Evolutionary conservation across 2,888 invertebrate species (phyloP), one percentile per base, ranked within the genome.

Genomic region (Xestoiulus laeticollis): DNA sequence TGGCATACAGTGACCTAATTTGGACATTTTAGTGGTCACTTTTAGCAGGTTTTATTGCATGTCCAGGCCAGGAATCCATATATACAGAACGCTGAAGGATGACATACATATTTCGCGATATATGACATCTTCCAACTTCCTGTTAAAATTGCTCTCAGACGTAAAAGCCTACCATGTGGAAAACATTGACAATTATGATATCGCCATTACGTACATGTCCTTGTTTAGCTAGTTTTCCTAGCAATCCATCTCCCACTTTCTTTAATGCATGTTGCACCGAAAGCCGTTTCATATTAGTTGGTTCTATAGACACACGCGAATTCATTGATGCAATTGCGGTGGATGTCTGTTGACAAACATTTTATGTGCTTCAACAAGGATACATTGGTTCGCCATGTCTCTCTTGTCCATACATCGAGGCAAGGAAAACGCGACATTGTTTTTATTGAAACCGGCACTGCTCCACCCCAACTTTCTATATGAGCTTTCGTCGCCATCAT

Each of bases 391-490:
- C 6, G 38, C n/a, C n/a, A 38, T 38, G 8, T 68, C 68, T 26
- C 8, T 68, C 68, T 26, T 26, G 68, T 68, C 68, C 68, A 68
- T 68, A 26, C 12, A 68, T 68, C 68, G 68, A 19, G 19, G 48
- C 48, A 48, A 48, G 48, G 14, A 19, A 19, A 68, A 26, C 59
- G 68, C 26, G 12, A 68, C 68, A 68, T 68, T 68, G 68, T 68
- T 68, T 68, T 68, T 26, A 26, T 26, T 68, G 68, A 68, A 68
- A 38, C 26, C 68, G n/a, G 6, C 68, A n/a, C n/a, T n/a, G 26
- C 68, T 26, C 68, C 68, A 68, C 68, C 68, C 68, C 68, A 68
- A 68, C 68, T 68, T 68, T 68, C 68, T 68, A 68, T 26, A 68
- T 68, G 26, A 26, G 68, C 6, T 26, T 8, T 12, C 26, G 68